These are phyloP conservation scores for Orchestes rusci DNA, from an alignment of 2,888 invertebrate species.

Conservation along the genomic window DNA sequence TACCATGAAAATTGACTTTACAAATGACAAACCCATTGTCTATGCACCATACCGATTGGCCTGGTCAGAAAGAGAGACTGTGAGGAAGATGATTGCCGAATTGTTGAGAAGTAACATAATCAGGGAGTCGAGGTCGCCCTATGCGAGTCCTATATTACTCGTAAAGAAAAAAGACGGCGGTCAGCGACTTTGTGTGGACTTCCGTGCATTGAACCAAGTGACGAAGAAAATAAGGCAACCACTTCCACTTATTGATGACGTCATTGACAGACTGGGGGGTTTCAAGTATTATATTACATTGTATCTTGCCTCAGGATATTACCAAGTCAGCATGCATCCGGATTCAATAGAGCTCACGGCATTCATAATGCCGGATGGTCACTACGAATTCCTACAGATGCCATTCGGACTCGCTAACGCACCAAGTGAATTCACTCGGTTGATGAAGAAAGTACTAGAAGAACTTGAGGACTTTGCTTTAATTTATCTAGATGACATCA, in stretches of 20 bases:
- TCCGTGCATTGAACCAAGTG: neutral
- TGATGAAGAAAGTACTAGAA: slow-evolving; percentile 25
- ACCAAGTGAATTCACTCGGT: no score
- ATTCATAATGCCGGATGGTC: slow-evolving; percentile 29
- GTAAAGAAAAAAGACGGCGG: neutral
- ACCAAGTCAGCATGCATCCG: slow-evolving; percentile 31
- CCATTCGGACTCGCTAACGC: no score
- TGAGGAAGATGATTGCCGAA: neutral
- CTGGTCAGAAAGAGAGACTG: neutral
- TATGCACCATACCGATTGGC: neutral
- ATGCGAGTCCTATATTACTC: neutral
- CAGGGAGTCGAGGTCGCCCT: neutral
- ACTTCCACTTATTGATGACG: neutral
- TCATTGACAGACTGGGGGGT: neutral
- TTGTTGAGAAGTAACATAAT: neutral
- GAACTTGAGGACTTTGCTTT: no score
- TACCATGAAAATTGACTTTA: slow-evolving; percentile 1
- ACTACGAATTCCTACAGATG: slow-evolving; percentile 20
- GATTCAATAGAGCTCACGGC: slow-evolving; percentile 32
- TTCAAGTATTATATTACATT: slow-evolving; percentile 3
- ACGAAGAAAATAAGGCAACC: neutral
- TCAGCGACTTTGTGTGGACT: neutral
- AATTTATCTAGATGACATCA: slow-evolving; percentile 14
- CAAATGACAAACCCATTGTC: neutral
- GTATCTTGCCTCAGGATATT: slow-evolving; percentile 23